Base-by-base conservation (phyloP, 2,113 vertebrate genomes). In the Tragulus kanchil region DNA sequence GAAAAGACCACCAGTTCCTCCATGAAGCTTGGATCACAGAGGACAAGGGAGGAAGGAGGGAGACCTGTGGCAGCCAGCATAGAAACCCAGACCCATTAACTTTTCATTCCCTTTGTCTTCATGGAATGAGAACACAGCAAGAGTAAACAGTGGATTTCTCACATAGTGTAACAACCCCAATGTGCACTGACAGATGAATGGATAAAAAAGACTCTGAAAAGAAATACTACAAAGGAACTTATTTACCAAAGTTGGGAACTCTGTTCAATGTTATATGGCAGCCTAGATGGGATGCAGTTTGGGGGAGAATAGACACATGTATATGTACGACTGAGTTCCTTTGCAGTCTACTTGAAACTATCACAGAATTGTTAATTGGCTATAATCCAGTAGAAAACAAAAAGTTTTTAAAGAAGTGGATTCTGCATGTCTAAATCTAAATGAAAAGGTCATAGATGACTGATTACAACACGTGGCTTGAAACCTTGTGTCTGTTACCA, bases 161-260 rank as follows among this genome's bases (percentile, higher is more conserved):
- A 65, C 23, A 5, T 21, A 19, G 16, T 1, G 5, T 0, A 1
- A n/a, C n/a, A n/a, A n/a, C n/a, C n/a, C n/a, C n/a, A n/a, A n/a
- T n/a, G n/a, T n/a, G n/a, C n/a, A n/a, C n/a, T n/a, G n/a, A n/a
- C n/a, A n/a, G n/a, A n/a, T n/a, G n/a, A 71, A 71, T 5, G 12
- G 6, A 21, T 10, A 42, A 42, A 12, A 1, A 6, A 28, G 13
- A 13, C 13, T 28, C 26, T 64, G 42, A 21, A 59, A 54, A 13
- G 5, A 21, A 42, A 52, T 52, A 52, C 6, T 7, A 69, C 28
- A 28, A 64, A 28, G 28, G 69, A 10, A 45, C 69, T 26, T 71
- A 71, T 19, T 71, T 13, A 71, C 11, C 42, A 21, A n/a, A 45
- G 10, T 42, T n/a, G 36, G 19, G 69, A 71, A 13, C 36, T 71